These are phyloP conservation scores for Pseudococcus longispinus DNA, from an alignment of 2,888 invertebrate species.

Conservation along the genomic window DNA sequence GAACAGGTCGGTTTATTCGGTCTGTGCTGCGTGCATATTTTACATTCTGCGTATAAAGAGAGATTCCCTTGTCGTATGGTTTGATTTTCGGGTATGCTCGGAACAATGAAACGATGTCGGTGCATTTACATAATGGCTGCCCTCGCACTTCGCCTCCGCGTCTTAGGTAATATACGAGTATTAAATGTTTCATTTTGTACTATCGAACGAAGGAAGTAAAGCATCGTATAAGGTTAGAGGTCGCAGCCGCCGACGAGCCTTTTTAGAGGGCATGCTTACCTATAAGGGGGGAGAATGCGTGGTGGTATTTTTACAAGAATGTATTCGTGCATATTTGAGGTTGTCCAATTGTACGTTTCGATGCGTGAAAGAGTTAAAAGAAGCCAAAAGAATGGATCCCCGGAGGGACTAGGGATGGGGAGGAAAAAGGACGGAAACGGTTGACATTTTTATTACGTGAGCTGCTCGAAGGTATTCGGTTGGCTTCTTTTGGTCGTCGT, in stretches of 20 bases:
- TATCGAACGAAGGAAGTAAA: not conserved
- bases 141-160: constrained; percentile 1
- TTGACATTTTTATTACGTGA: not conserved
- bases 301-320: not conserved
- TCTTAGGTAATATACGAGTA: not conserved
- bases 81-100: not conserved
- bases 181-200: not conserved
- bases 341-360: not conserved
- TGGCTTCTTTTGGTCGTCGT: not conserved
- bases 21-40: not conserved
- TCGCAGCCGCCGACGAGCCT: not conserved
- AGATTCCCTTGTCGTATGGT: not conserved
- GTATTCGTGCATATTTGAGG: not conserved
- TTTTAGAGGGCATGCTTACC: constrained; percentile 4
- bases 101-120: not conserved
- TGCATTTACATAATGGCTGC: not conserved
- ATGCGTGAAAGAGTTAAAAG: not conserved
- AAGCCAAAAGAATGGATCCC: not conserved
- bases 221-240: no score
- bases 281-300: no score
- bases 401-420: not conserved
- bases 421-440: not conserved
- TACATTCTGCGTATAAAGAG: not conserved
- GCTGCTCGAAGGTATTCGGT: not conserved
- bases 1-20: not conserved